Evolutionary conservation across 1,140 invertebrate species (phyloP).

Genomic region (Drosophila tsacasi): DNA sequence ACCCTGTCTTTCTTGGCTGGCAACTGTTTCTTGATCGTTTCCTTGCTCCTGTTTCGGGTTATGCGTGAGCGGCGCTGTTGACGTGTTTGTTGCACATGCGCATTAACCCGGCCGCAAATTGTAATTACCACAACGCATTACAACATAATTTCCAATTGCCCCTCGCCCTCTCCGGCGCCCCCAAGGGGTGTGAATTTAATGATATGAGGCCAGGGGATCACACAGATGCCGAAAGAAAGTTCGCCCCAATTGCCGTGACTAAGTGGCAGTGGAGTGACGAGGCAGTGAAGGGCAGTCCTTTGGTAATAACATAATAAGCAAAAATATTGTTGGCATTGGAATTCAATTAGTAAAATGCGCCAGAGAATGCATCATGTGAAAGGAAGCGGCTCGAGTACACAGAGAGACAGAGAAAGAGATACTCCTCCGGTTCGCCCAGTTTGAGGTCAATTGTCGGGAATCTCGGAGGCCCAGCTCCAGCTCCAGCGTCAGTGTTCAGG

Average conservation of each 20-base stretch:
- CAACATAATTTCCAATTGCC: conserved; percentile 77
- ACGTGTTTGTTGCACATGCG: conserved; percentile 82
- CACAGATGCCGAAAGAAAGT: conserved; percentile 69
- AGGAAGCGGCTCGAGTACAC: conserved; percentile 29
- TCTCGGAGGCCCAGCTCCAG: conserved; percentile 13
- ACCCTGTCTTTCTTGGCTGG: background rate
- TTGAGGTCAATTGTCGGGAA: conserved; percentile 73
- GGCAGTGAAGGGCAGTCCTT: conserved; percentile 58
- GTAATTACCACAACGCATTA: conserved; percentile 84
- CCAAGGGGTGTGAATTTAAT: conserved; percentile 75
- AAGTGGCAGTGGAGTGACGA: conserved; percentile 36
- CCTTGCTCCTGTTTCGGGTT: conserved; percentile 47
- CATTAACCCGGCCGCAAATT: conserved; percentile 81
- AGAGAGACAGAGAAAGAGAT: background rate
- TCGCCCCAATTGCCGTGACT: conserved; percentile 63
- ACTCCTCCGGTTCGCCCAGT: conserved; percentile 40
- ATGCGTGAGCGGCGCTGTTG: conserved; percentile 62
- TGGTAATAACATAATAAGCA: conserved; percentile 80
- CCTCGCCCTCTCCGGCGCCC: conserved; percentile 20
- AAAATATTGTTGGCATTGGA: conserved; percentile 80
- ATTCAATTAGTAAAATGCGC: conserved; percentile 75
- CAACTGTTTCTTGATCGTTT: conserved; percentile 40
- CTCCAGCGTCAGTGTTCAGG: background rate
- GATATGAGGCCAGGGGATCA: conserved; percentile 44
- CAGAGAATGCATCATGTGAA: conserved; percentile 38